phyloP scores from a whole-genome alignment of 2,888 invertebrate genomes.

The Eristalis pertinax region DNA sequence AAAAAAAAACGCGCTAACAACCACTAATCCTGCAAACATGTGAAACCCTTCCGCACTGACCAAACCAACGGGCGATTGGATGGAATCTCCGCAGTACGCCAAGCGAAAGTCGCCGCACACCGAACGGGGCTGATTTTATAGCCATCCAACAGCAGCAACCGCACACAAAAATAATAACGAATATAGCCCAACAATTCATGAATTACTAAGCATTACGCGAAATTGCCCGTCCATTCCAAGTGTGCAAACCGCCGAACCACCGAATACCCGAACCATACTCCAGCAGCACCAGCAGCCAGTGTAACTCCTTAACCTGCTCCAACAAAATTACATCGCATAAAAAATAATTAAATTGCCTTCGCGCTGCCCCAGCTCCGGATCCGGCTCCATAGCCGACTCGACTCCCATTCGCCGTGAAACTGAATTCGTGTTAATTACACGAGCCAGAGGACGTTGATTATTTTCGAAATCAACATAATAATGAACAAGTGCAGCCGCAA shows the following conservation, averaged over 20 bases:
- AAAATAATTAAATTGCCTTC: conserved; percentile 65
- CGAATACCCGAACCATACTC: not conserved
- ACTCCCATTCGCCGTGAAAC: conserved; percentile 23
- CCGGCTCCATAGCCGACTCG: not conserved
- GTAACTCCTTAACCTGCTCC: conserved; percentile 19
- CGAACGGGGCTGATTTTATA: not conserved
- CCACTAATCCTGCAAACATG: not conserved
- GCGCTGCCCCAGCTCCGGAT: not conserved
- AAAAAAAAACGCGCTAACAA: not conserved
- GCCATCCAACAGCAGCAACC: not conserved
- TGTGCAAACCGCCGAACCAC: not conserved
- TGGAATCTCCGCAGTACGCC: not conserved
- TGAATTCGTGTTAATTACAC: conserved; percentile 68
- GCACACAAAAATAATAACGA: not conserved
- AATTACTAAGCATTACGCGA: conserved; percentile 28
- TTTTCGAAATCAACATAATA: conserved; percentile 70
- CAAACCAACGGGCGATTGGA: not conserved
- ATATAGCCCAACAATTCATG: conserved; percentile 6
- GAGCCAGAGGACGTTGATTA: conserved; percentile 57
- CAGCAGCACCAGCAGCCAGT: not conserved
- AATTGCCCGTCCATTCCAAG: conserved; percentile 33
- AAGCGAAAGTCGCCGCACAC: not conserved
- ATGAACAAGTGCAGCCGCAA: conserved; percentile 70
- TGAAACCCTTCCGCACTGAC: not conserved
- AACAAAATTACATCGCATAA: conserved; percentile 65